Evolutionary conservation across 2,113 vertebrate genomes (phyloP), one percentile per base, ranked within the genome.

Genomic region (Zosterops hypoxanthus): DNA sequence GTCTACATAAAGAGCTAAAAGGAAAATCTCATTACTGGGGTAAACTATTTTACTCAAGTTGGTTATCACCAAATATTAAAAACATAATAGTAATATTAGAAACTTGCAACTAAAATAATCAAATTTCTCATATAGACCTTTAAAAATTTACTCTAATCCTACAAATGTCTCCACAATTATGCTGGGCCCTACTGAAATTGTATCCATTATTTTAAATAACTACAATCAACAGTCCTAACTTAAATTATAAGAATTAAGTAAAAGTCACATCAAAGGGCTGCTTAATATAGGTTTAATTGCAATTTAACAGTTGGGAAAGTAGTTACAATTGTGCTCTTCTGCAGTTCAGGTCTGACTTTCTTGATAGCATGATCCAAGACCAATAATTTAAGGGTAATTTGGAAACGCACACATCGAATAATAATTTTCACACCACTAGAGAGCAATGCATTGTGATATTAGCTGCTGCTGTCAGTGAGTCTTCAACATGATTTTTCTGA

Each of bases 351-450:
- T 81, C 64, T 91, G 92, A 93, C 80, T 82, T 93, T 41, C 46
- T 52, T 56, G 65, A 88, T 64, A 82, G 59, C 44, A 19, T 64
- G 49, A 64, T 64, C 76, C 75, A 92, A 85, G 71, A 61, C 65
- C 12, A 42, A 93, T 94, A 96, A 96, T 88, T 87, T 86, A 75
- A 60, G 82, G 52, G 26, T 73, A 93, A 97, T 95, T 94, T 92
- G 84, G 82, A 89, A 95, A 85, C 41, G 25, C 77, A 94, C 76
- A 95, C 61, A 16, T 31, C 46, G 84, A 94, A 95, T 90, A 93
- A 92, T 92, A 88, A 85, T 96, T 93, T 97, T 95, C 87, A 87
- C 57, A 92, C 42, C 69, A 69, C 87, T 26, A 93, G 70, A 88
- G 92, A 96, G 88, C 57, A 79, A 65, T 23, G 34, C 24, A 93